Base-by-base conservation (phyloP, 2,797 vertebrate genomes). In the Chelidonichthys spinosus region DNA sequence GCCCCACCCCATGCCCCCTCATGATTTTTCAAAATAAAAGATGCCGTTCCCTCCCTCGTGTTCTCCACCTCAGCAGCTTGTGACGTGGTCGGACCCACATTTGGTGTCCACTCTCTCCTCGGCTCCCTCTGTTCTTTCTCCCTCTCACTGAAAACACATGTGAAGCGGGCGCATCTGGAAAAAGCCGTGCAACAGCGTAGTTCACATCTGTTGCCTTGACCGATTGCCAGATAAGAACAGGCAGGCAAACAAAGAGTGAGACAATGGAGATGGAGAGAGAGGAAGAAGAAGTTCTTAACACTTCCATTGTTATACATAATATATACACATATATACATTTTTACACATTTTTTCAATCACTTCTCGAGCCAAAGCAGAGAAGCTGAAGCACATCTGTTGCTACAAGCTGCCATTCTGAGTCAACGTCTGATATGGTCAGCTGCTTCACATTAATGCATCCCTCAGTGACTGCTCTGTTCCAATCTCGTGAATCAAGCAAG, bases 21-120 rank as follows among this genome's bases (percentile, higher is more conserved):
- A 62, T 79, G 84, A 77, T 82, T 87, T 90, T 91, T 87, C 80
- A 85, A 79, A 91, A 87, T 85, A 90, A 89, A 89, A 81, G 69
- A 84, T 69, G 14, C 67, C 61, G 58, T 61, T 71, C 47, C 67
- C 72, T 68, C 49, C 11, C 61, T 70, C 55, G 49, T 50, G 37
- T 52, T 63, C 37, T 65, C 62, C 46, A 54, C 62, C 74, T 25
- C 47, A 64, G 79, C 78, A 70, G 82, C 71, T 73, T 39, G 74
- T 85, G 69, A 87, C 59, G 42, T 53, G 76, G 56, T 78, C 6
- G 18, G 47, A 36, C 72, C 36, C 46, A 62, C 74, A 79, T 88
- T 78, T 78, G 14, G 59, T 79, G 64, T 82, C 64, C 67, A 6
- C 60, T 65, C 44, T 39, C 56, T 64, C 47, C 46, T 50, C 52